Conservation (phyloP, 2,888 invertebrate species). For the Synergus itoensis region DNA sequence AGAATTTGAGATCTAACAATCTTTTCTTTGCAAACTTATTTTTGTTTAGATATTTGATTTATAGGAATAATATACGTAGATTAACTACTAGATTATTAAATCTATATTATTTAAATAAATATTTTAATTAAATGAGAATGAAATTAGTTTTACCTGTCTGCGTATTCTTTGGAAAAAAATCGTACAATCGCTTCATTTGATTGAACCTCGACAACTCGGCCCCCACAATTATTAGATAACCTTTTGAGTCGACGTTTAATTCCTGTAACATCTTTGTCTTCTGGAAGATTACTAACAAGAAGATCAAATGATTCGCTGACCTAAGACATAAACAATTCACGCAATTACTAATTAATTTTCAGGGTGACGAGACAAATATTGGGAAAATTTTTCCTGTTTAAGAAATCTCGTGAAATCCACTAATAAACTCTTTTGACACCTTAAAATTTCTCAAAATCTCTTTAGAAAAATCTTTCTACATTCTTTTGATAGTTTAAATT, state of each 20-base stretch:
- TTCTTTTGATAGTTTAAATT: too few species aligned
- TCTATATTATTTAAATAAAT: not conserved
- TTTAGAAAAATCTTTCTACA: too few species aligned
- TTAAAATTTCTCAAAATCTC: too few species aligned
- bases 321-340: constrained; percentile 56
- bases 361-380: too few species aligned
- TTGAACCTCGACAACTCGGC: constrained; percentile 84
- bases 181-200: constrained; percentile 84
- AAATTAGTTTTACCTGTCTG: constrained; percentile 66
- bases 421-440: too few species aligned
- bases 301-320: constrained; percentile 80
- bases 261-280: constrained; percentile 79
- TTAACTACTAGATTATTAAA: too few species aligned
- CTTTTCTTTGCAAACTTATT: too few species aligned
- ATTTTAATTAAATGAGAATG: not conserved
- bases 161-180: constrained; percentile 86
- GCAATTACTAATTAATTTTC: constrained; percentile 12
- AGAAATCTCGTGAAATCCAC: too few species aligned
- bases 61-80: not conserved
- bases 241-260: constrained; percentile 82
- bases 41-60: not conserved
- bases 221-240: constrained; percentile 90
- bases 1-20: too few species aligned
- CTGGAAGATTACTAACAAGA: constrained; percentile 85
- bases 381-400: not conserved